Conservation (phyloP, 2,797 vertebrate genomes). For the Muraenolepis orangiensis region DNA sequence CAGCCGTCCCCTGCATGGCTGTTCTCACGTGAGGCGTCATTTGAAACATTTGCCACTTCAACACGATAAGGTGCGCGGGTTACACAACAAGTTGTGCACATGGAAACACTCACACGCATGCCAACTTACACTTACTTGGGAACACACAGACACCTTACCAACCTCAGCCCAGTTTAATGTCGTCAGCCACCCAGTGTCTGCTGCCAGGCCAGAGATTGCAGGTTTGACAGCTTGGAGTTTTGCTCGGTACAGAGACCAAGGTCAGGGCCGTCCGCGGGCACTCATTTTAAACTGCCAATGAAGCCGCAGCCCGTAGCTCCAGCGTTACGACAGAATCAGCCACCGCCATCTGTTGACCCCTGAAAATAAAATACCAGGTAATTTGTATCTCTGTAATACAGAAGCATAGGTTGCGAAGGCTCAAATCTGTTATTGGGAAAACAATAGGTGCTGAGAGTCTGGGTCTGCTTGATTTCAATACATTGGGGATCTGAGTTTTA, state of each 20-base stretch:
- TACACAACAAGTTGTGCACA: conserved; percentile 12
- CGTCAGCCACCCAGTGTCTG: conserved; percentile 35
- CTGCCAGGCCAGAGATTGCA: conserved; percentile 47
- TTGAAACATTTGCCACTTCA: conserved; percentile 57
- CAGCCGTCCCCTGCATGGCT: conserved; percentile 29
- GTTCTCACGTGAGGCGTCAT: conserved; percentile 36
- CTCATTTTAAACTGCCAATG: conserved; percentile 9
- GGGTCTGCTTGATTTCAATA: neutral
- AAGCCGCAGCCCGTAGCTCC: conserved; percentile 1
- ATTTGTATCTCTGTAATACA: neutral
- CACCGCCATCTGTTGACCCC: neutral
- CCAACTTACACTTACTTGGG: neutral
- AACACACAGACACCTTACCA: conserved; percentile 35
- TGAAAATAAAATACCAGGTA: conserved; percentile 6
- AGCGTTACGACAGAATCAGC: conserved; percentile 10
- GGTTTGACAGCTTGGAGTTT: conserved; percentile 39
- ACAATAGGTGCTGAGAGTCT: neutral
- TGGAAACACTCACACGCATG: conserved; percentile 8
- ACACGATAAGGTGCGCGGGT: conserved; percentile 38
- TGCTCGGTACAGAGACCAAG: conserved; percentile 39
- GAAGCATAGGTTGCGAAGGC: neutral
- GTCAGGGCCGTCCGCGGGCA: conserved; percentile 34
- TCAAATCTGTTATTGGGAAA: neutral
- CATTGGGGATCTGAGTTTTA: too few relatives aligned
- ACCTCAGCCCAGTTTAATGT: conserved; percentile 45